Base-by-base conservation (phyloP, 2,113 vertebrate species). In the Callithrix jacchus region DNA sequence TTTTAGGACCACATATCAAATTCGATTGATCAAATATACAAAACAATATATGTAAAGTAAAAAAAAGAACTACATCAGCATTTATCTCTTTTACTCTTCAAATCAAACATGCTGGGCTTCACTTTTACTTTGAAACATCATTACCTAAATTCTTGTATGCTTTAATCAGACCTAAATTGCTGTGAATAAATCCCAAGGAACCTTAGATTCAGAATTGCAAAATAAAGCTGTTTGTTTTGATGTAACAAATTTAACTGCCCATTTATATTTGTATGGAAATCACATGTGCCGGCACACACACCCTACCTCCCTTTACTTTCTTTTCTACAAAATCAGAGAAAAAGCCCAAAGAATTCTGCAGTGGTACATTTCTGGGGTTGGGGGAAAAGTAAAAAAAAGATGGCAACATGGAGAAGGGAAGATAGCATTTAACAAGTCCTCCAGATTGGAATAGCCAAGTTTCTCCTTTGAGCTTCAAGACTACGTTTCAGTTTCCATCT, bases 181-280 rank as follows among this genome's bases (percentile, higher is more conserved):
- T 92, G 87, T 54, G 23, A 93, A 86, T 71, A 54, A 95, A 93
- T 92, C 64, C 58, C 64, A 90, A 97, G 80, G 49, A 95, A 95
- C 25, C 52, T 93, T 84, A 71, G 13, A 89, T 93, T 93, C 47
- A 91, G 49, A 97, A 87, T 89, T 93, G 80, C 16, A 96, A 97
- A 87, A 96, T 86, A 91, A 95, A 91, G 71, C 16, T 64, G 80
- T 91, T 96, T 93, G 64, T 96, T 97, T 93, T 45, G 23, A 89
- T 64, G 17, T 40, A 89, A 89, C 49, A 89, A 82, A 83, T 87
- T 77, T 94, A 92, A 87, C 56, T 94, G 64, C n/a, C 20, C 16
- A 23, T 71, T 40, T 93, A 52, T 94, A 30, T 66, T 40, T 93
- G 47, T 96, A 93, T n/a, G 58, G 45, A 94, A 90, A 88, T 71